Percentiles rank a stretch among this genome's conserved stretches.
These are phyloP conservation scores for Morus bassanus DNA, from an alignment of 2,797 vertebrate species.

Conservation along the genomic window DNA sequence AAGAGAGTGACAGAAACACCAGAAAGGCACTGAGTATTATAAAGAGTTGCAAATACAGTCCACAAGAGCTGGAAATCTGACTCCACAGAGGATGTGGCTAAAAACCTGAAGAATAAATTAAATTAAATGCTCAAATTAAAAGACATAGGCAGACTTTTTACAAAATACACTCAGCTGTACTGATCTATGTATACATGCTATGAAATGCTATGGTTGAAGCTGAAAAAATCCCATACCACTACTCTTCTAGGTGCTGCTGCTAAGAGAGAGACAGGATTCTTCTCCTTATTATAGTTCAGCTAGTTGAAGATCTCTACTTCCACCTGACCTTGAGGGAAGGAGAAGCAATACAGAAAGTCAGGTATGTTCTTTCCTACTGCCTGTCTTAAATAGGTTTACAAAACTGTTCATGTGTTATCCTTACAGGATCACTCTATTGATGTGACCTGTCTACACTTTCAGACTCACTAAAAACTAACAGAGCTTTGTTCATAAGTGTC, in stretches of 20 bases:
- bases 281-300: not conserved
- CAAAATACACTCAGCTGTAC: not conserved
- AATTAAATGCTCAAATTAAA: not conserved
- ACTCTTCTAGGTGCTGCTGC: not conserved
- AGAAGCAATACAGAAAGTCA: not conserved
- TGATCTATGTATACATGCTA: accelerated
- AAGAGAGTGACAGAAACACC: not conserved
- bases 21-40: not conserved
- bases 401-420: not conserved
- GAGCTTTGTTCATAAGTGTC: not conserved
- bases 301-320: not conserved
- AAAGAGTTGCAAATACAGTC: not conserved
- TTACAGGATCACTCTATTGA: not conserved
- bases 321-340: not conserved
- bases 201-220: not conserved
- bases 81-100: not conserved
- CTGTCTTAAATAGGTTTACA: not conserved
- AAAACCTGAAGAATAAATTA: not conserved
- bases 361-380: not conserved
- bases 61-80: not conserved
- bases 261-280: not conserved
- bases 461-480: not conserved
- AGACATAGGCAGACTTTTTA: not conserved
- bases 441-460: not conserved
- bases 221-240: not conserved